Conservation (phyloP, 2,113 vertebrate genomes). For the rabbit (Oryctolagus cuniculus) region DNA sequence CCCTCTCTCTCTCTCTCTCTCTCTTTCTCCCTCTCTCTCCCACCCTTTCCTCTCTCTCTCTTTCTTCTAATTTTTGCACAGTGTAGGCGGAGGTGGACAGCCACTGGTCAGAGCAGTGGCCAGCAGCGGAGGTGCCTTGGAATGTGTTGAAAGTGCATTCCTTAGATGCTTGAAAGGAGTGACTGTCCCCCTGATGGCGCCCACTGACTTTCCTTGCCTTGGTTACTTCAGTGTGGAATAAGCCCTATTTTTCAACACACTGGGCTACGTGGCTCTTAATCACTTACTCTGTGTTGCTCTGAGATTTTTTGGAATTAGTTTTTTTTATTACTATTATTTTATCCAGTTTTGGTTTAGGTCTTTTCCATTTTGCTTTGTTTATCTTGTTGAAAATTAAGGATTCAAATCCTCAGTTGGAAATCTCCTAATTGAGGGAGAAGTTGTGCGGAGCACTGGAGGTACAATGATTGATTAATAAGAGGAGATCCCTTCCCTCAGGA, state of each 20-base stretch:
- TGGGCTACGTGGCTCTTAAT: background rate
- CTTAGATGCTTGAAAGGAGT: conserved; percentile 3
- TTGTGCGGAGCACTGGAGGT: background rate
- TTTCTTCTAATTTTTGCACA: background rate
- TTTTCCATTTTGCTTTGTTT: background rate
- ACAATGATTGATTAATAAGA: background rate
- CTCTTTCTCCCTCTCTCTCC: no score
- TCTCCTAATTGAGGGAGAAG: background rate
- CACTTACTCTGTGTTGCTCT: background rate
- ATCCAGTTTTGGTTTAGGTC: background rate
- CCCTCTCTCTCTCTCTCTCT: no score
- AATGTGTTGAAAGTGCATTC: conserved; percentile 70
- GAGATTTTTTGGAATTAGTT: conserved; percentile 23
- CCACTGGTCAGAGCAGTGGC: background rate
- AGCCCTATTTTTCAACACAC: background rate
- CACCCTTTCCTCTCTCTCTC: no score
- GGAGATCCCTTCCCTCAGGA: background rate
- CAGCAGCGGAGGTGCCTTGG: conserved; percentile 43
- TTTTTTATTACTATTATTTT: conserved; percentile 2
- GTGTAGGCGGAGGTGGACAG: background rate
- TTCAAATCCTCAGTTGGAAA: background rate
- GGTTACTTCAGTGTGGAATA: background rate
- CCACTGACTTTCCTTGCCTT: conserved; percentile 29
- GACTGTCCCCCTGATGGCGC: conserved; percentile 30
- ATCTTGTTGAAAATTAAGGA: background rate